Conservation (phyloP, 2,797 vertebrate genomes). For the Aselliscus stoliczkanus region DNA sequence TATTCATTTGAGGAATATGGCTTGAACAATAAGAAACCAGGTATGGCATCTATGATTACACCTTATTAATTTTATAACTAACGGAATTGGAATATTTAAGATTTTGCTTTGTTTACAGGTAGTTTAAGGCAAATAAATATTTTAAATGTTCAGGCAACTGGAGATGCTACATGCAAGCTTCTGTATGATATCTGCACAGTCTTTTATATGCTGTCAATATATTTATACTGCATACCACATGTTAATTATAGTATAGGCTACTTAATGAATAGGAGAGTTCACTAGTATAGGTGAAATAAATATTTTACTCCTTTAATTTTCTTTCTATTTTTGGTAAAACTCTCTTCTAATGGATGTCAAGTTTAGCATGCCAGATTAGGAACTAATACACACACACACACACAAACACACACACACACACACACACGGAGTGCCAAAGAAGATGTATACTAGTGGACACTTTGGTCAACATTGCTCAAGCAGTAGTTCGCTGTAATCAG, state of each 20-base stretch:
- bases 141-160: not conserved
- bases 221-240: not conserved
- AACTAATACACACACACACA: too few relatives aligned
- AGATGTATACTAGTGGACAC: too few relatives aligned
- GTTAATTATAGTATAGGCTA: not conserved
- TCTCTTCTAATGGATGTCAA: not conserved
- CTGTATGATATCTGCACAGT: not conserved
- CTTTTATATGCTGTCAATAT: not conserved
- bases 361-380: not conserved
- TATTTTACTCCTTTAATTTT: not conserved
- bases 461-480: too few relatives aligned
- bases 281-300: not conserved
- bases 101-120: not conserved
- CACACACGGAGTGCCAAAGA: too few relatives aligned
- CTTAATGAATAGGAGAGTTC: not conserved
- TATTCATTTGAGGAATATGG: not conserved
- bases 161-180: not conserved
- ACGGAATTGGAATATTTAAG: not conserved
- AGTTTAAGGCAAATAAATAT: not conserved
- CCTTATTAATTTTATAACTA: not conserved
- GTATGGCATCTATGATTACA: not conserved
- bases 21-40: not conserved
- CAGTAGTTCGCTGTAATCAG: too few relatives aligned
- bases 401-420: too few relatives aligned
- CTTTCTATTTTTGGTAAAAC: constrained; percentile 1